These are phyloP conservation scores for Drosophila pseudoobscura DNA, from an alignment of 1,140 invertebrate species.

Conservation along the genomic window DNA sequence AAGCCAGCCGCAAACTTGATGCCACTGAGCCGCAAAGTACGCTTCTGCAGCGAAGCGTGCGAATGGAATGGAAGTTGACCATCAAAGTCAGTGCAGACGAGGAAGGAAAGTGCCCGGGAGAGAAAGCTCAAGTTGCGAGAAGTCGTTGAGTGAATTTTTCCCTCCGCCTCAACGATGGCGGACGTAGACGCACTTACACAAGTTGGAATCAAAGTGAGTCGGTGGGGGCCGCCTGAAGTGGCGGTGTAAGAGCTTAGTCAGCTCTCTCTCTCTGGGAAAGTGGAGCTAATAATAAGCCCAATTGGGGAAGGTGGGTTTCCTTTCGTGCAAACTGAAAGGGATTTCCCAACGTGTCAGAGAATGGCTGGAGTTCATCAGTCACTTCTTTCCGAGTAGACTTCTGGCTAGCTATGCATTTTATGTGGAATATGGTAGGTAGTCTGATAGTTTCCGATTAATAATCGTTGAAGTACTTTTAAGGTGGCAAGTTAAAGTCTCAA, in stretches of 20 bases:
- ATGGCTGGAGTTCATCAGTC: too few relatives aligned
- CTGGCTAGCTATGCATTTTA: too few relatives aligned
- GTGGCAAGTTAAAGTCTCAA: too few relatives aligned
- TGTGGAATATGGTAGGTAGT: too few relatives aligned
- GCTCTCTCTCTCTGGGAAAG: constrained; percentile 22
- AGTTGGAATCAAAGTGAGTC: constrained; percentile 34
- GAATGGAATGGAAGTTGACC: constrained; percentile 44
- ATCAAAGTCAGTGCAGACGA: constrained; percentile 25
- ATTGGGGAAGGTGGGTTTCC: constrained; percentile 8
- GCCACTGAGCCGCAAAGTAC: constrained; percentile 36
- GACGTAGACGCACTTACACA: constrained; percentile 33
- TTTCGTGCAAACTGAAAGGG: neutral
- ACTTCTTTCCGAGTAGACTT: too few relatives aligned
- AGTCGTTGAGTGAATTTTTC: constrained; percentile 59
- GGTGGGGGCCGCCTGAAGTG: constrained; percentile 35
- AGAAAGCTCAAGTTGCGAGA: constrained; percentile 32
- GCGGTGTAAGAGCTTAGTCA: constrained; percentile 27
- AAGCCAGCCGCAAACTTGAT: constrained; percentile 27
- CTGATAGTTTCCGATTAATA: too few relatives aligned
- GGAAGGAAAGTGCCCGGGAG: constrained; percentile 1
- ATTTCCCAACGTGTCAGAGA: neutral
- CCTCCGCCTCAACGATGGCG: constrained; percentile 22
- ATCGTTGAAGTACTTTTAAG: too few relatives aligned
- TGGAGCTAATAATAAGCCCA: constrained; percentile 24
- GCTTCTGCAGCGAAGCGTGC: constrained; percentile 40